Evolutionary conservation across 2,888 invertebrate genomes (phyloP), one percentile per base, ranked within the genome.

Genomic region (Pandemis corylana): DNA sequence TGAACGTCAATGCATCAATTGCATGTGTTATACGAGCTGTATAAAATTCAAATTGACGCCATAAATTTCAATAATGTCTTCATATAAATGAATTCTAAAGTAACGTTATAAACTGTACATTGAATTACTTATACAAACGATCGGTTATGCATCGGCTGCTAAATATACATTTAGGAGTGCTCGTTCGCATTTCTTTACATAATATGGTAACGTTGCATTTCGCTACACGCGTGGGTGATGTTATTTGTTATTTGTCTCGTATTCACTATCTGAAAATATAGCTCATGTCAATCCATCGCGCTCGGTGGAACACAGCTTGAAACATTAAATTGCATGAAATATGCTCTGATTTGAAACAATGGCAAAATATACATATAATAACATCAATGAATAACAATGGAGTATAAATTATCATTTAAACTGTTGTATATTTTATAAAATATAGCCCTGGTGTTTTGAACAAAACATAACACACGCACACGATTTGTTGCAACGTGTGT

Each of bases 371-470:
- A 94, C 94, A 94, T 93, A 94, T 94, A 94, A 94, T 94, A 94
- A 94, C 93, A 93, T 93, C 94, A 94, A 94, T 94, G 94, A 94
- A 94, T 94, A 94, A 94, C 94, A 94, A 94, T 94, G 93, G 94
- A 87, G 91, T 93, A 94, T 94, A 94, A 94, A 94, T 94, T 94
- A 94, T 94, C 94, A 93, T 94, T 92, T 93, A 93, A 93, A 93
- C 93, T 92, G 93, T 92, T 92, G 92, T 93, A 91, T 93, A 93
- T 93, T 93, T 94, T 93, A 93, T 93, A 93, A 92, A 91, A 93
- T 94, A 92, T 90, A 89, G 91, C 90, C 88, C 88, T 89, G 87
- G 89, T 86, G 89, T 89, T 91, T 87, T 85, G 87, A 89, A 85
- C 85, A 84, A 87, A 89, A 82, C 79, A 78, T 80, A 80, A 83